Conservation (phyloP, 2,888 invertebrate species). For the Melinaea menophilus region DNA sequence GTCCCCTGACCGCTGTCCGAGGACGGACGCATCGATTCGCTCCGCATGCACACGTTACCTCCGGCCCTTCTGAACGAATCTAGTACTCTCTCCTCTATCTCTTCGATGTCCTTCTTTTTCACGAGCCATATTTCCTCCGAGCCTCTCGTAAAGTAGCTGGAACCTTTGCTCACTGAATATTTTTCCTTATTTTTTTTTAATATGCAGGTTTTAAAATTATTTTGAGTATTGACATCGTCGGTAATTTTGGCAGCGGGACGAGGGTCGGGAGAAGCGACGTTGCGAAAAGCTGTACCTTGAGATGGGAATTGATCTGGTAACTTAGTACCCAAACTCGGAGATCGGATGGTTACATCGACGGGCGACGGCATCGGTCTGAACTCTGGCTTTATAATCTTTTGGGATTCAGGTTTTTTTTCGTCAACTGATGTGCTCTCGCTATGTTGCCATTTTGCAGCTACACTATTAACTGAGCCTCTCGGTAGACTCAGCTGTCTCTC, state of each 20-base stretch:
- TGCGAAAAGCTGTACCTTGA: slow-evolving; percentile 70
- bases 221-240: slow-evolving; percentile 58
- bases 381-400: slow-evolving; percentile 68
- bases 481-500: slow-evolving; percentile 50
- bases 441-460: slow-evolving; percentile 52
- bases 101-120: slow-evolving; percentile 74
- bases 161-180: slow-evolving; percentile 67
- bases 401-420: slow-evolving; percentile 60
- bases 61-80: slow-evolving; percentile 68
- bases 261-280: slow-evolving; percentile 62
- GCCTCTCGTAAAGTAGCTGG: slow-evolving; percentile 69
- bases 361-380: slow-evolving; percentile 66
- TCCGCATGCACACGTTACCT: slow-evolving; percentile 51
- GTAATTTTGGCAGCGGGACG: slow-evolving; percentile 44
- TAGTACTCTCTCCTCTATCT: slow-evolving; percentile 68
- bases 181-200: slow-evolving; percentile 62
- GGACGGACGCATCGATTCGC: slow-evolving; percentile 50
- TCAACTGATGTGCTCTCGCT: slow-evolving; percentile 44
- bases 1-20: slow-evolving; percentile 55
- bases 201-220: slow-evolving; percentile 63
- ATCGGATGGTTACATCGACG: slow-evolving; percentile 64
- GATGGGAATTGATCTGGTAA: slow-evolving; percentile 68
- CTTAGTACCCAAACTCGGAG: slow-evolving; percentile 66
- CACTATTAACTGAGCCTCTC: slow-evolving; percentile 38
- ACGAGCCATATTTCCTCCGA: slow-evolving; percentile 74